Evolutionary conservation across 2,888 invertebrate species (phyloP).

Genomic region (Unio pictorum): DNA sequence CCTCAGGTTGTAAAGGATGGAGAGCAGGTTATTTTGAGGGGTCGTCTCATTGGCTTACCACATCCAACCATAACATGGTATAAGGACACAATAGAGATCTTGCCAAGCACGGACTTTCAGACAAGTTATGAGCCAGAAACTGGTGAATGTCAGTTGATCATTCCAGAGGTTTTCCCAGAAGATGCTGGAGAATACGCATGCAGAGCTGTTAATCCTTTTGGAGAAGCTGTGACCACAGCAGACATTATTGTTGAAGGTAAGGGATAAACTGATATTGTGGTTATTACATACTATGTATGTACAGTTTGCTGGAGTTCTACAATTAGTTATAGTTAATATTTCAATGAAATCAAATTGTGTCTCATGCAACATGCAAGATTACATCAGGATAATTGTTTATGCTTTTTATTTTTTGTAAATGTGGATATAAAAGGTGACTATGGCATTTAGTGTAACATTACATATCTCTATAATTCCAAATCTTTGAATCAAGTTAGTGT

Average conservation of each 20-base stretch:
- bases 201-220: constrained; percentile 93
- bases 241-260: constrained; percentile 65
- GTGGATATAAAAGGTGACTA: no score
- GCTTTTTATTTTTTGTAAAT: no score
- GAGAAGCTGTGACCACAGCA: constrained; percentile 89
- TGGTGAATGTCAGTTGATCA: constrained; percentile 82
- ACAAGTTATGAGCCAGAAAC: constrained; percentile 58
- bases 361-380: no score
- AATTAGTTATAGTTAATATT: no score
- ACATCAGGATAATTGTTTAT: no score
- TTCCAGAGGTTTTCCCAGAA: constrained; percentile 96
- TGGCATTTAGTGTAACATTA: no score
- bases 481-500: no score
- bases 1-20: constrained; percentile 65
- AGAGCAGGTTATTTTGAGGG: constrained; percentile 55
- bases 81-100: constrained; percentile 53
- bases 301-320: no score
- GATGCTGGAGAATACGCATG: constrained; percentile 98
- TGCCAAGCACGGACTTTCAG: constrained; percentile 57
- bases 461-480: no score
- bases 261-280: constrained; percentile 5
- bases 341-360: no score
- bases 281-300: no score
- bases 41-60: constrained; percentile 62
- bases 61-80: constrained; percentile 64